Conservation (phyloP, 2,888 invertebrate genomes). For the Noctua pronuba region DNA sequence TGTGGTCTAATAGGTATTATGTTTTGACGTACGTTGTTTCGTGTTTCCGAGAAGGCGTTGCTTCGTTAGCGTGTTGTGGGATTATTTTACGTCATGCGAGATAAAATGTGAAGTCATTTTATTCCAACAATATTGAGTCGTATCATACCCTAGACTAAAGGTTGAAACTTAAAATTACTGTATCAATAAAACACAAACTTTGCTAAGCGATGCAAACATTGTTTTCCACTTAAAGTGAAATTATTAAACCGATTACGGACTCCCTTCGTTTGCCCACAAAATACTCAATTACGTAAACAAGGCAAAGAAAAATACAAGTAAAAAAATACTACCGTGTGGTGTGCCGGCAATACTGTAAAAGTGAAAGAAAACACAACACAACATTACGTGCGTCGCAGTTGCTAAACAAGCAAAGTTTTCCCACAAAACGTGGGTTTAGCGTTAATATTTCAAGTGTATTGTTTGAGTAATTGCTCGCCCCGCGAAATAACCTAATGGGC, state of each 20-base stretch:
- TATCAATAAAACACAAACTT: slow-evolving; percentile 70
- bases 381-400: slow-evolving; percentile 82
- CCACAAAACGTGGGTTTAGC: slow-evolving; percentile 85
- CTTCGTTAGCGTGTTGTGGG: slow-evolving; percentile 60
- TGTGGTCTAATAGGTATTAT: slow-evolving; percentile 79
- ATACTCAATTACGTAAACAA: slow-evolving; percentile 87
- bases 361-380: slow-evolving; percentile 80
- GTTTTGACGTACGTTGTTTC: slow-evolving; percentile 68
- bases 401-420: slow-evolving; percentile 87
- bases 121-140: slow-evolving; percentile 45
- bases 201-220: slow-evolving; percentile 56
- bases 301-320: slow-evolving; percentile 78
- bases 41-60: slow-evolving; percentile 69
- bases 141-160: slow-evolving; percentile 14
- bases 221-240: slow-evolving; percentile 78
- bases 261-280: slow-evolving; percentile 82
- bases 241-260: slow-evolving; percentile 81
- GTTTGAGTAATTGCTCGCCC: slow-evolving; percentile 86
- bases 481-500: slow-evolving; percentile 83
- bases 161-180: slow-evolving; percentile 45
- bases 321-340: slow-evolving; percentile 69
- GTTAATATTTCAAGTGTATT: slow-evolving; percentile 86
- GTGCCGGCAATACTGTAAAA: slow-evolving; percentile 76
- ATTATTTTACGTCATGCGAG: slow-evolving; percentile 71
- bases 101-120: slow-evolving; percentile 71